A percentile compares a stretch with the other conserved stretches of the same genome.
Conservation (phyloP, 2,113 vertebrate genomes). For the Garra rufa region DNA sequence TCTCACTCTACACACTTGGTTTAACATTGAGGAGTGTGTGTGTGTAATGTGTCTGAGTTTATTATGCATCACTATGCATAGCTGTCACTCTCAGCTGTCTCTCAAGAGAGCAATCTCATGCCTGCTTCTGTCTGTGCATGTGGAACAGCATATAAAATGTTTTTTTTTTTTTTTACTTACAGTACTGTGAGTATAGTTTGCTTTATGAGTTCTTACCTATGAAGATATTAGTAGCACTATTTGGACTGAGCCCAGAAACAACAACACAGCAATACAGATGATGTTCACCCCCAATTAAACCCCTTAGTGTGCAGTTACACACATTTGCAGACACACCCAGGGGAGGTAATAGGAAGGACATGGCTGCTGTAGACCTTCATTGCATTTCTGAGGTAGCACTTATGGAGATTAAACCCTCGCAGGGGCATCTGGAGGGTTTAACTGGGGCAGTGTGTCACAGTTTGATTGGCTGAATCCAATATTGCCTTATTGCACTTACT, state of each 20-base stretch:
- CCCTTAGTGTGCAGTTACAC: neutral
- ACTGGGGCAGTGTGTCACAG: slow-evolving; percentile 23
- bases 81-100: slow-evolving; percentile 39
- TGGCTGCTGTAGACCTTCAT: slow-evolving; percentile 3
- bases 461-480: neutral
- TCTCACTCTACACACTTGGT: slow-evolving; percentile 35
- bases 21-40: slow-evolving; percentile 25
- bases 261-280: neutral
- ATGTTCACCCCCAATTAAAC: neutral
- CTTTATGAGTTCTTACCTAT: neutral
- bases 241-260: slow-evolving; percentile 1
- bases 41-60: slow-evolving; percentile 25
- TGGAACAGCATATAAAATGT: slow-evolving; percentile 6
- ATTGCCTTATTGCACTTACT: neutral
- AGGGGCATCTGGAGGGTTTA: neutral
- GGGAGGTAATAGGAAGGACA: slow-evolving; percentile 20
- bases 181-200: neutral
- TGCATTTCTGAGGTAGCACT: slow-evolving; percentile 29
- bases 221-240: neutral
- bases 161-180: neutral
- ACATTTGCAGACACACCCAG: slow-evolving; percentile 47
- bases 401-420: slow-evolving; percentile 20
- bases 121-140: slow-evolving; percentile 30
- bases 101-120: neutral
- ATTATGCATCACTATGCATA: slow-evolving; percentile 36